Evolutionary conservation across 2,888 invertebrate genomes (phyloP), one percentile per base, ranked within the genome.

Genomic region (Lysandra coridon): DNA sequence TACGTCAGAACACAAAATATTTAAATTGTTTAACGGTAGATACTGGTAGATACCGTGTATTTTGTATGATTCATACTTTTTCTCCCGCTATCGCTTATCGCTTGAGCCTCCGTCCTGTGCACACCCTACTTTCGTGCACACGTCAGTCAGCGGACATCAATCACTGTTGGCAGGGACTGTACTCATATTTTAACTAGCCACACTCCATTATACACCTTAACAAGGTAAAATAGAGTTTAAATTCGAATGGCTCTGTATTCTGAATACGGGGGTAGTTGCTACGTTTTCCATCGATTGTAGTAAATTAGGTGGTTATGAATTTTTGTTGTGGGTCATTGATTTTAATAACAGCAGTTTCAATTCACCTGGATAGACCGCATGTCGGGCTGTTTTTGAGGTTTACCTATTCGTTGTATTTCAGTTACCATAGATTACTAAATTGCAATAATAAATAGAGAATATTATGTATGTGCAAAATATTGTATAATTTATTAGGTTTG

Each of bases 111-210:
- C 17, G 17, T 53, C 64, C 79, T 79, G 80, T 81, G 84, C 87
- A 86, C 88, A 88, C 91, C 91, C 91, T 87, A 89, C 87, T 87
- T 90, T 87, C 92, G 91, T 91, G 88, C 86, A 87, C 85, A 89
- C 87, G 89, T 88, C 93, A 92, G 91, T 93, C 93, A 92, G 88
- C 88, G 87, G 90, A 88, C 92, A 93, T 93, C 93, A 93, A 92
- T 92, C 93, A 93, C 91, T 90, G 92, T 89, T 90, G 86, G 86
- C 89, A 89, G 88, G 88, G 90, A 90, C 90, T 90, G 89, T 87
- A 88, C 92, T 92, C 93, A 91, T 91, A 91, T 92, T 92, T 91
- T 91, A 92, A 88, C 86, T 86, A 83, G 85, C 49, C 85, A 80
- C 80, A 84, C 82, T 81, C 82, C 80, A 80, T 79, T 80, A 73